Base-by-base conservation (phyloP, 1,140 invertebrate species). In the Musca vetustissima region DNA sequence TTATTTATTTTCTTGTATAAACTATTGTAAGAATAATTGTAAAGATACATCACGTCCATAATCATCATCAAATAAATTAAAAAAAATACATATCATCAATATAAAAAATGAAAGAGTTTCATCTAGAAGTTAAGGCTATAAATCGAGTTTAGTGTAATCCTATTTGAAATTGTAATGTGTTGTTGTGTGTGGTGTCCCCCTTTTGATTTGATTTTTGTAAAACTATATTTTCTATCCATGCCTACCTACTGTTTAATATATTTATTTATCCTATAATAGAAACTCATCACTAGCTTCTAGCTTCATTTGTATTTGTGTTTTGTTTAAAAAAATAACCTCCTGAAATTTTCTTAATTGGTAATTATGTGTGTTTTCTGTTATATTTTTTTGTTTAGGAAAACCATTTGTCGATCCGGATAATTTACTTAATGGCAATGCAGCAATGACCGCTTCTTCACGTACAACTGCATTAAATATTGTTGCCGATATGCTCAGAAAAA, bases 381-480 rank as follows among this genome's bases (percentile, higher is more conserved):
- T 22, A 68, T 21, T 50, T 15, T 68, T 25, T 21, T 64, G 49
- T 67, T 50, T 67, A 68, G 49, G 53, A 66, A 61, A 68, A 67
- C 74, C 70, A 75, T 75, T 83, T 83, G 70, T 77, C 80, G 80
- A 80, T 79, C 78, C 80, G 76, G 85, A 88, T 81, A 84, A 85
- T 83, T 77, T 83, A 73, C 84, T 85, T 75, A 90, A 89, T 85
- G 89, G 88, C 79, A 89, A 89, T 85, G 84, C 91, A 67, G 84
- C 91, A 67, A 86, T 96, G 84, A 90, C 93, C 73, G 91, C 93
- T 53, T 92, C 93, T 68, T 91, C 93, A 28, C 87, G 94, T 84
- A 91, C 96, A 84, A 91, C 93, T 69, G 94, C 95, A 64, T 90
- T 97, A 82, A 96, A 96, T 83, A 94, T 97, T 84, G 94, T 97